These are phyloP conservation scores for Clupea harengus DNA, from an alignment of 2,113 vertebrate genomes.

Conservation along the genomic window DNA sequence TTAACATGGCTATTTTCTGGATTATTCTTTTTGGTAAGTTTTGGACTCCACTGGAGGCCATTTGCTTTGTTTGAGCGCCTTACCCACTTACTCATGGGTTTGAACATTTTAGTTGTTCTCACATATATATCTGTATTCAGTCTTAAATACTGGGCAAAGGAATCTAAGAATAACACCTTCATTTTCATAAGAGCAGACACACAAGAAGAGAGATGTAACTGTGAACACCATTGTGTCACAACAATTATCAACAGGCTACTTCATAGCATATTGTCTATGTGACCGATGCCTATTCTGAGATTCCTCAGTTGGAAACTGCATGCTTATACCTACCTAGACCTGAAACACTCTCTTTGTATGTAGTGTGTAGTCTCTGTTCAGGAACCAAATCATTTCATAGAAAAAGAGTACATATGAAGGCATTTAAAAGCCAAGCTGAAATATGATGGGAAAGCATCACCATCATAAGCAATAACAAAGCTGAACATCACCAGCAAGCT, in stretches of 20 bases:
- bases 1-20: constrained; percentile 99
- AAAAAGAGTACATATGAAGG: constrained; percentile 40
- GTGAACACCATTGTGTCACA: not conserved
- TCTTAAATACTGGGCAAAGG: constrained; percentile 41
- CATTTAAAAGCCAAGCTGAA: not conserved
- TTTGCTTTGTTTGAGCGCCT: constrained; percentile 54
- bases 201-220: not conserved
- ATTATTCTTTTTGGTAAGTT: constrained; percentile 99
- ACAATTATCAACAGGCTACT: not conserved
- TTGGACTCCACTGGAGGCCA: constrained; percentile 51
- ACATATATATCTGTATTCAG: constrained; percentile 26
- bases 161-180: constrained; percentile 46
- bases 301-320: constrained; percentile 47
- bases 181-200: not conserved
- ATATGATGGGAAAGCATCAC: not conserved
- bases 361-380: not conserved
- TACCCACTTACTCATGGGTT: constrained; percentile 55
- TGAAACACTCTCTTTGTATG: constrained; percentile 27
- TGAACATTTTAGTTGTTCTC: constrained; percentile 54
- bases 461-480: not conserved
- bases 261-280: not conserved
- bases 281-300: constrained; percentile 43
- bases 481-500: not conserved
- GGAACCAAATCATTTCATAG: constrained; percentile 19
- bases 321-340: constrained; percentile 37